Evolutionary conservation across 2,888 invertebrate species (phyloP).

Genomic region (Abscondita cerata): DNA sequence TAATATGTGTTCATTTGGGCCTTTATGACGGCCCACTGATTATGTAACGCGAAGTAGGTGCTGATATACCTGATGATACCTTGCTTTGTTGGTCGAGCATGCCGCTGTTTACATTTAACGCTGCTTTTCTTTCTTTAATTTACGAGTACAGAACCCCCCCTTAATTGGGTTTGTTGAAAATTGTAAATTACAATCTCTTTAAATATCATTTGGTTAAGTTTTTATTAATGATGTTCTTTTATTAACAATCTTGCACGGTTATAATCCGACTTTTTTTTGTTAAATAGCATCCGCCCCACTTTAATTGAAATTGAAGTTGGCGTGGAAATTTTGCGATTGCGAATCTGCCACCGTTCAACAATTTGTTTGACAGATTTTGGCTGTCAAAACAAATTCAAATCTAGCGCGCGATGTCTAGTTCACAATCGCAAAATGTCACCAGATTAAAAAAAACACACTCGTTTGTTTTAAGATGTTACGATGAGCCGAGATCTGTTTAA

Average conservation of each 20-base stretch:
- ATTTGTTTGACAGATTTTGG: too few species aligned
- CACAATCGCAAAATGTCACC: too few species aligned
- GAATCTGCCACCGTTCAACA: too few species aligned
- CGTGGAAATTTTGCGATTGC: too few species aligned
- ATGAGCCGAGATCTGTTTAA: too few species aligned
- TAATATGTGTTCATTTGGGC: slow-evolving; percentile 49
- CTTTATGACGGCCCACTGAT: slow-evolving; percentile 51
- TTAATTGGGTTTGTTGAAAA: slow-evolving; percentile 41
- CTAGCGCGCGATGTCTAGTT: too few species aligned
- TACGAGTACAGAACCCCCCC: slow-evolving; percentile 38
- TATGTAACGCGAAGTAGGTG: slow-evolving; percentile 48
- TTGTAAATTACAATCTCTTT: slow-evolving; percentile 38
- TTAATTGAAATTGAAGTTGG: too few species aligned
- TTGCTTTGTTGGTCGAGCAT: slow-evolving; percentile 38
- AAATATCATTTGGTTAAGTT: slow-evolving; percentile 16
- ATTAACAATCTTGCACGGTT: slow-evolving; percentile 7
- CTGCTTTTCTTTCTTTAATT: slow-evolving; percentile 40
- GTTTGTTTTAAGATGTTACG: too few species aligned
- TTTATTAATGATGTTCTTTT: slow-evolving; percentile 3
- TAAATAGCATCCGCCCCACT: too few species aligned
- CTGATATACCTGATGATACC: slow-evolving; percentile 44
- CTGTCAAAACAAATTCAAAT: too few species aligned
- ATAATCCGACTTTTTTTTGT: neutral
- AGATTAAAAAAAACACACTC: too few species aligned
- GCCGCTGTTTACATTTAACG: slow-evolving; percentile 41